These are phyloP conservation scores for Sebastolobus altivelis DNA, from an alignment of 2,797 vertebrate species.

Conservation along the genomic window DNA sequence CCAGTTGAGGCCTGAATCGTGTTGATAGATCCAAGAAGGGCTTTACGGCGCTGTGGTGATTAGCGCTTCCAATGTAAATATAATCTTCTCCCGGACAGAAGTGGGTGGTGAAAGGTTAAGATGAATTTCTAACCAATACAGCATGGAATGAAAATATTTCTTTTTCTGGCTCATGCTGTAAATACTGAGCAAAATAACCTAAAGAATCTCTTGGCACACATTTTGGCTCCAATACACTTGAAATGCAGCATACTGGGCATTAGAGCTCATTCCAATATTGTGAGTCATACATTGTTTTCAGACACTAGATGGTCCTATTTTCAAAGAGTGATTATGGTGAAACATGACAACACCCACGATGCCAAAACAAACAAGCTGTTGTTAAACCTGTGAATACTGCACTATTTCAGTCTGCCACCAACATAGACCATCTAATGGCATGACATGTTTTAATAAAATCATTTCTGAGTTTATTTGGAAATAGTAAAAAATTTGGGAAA, in stretches of 20 bases:
- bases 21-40: constrained; percentile 9
- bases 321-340: constrained; percentile 19
- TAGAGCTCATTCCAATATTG: constrained; percentile 1
- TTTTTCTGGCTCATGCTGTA: constrained; percentile 8
- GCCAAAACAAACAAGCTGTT: constrained; percentile 6
- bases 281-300: constrained; percentile 34
- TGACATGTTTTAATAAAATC: background rate
- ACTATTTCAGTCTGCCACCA: background rate
- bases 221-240: constrained; percentile 23
- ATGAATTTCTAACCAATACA: constrained; percentile 15
- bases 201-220: constrained; percentile 5
- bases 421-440: background rate
- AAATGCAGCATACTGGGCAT: background rate
- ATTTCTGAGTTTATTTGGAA: background rate
- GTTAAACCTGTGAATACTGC: background rate
- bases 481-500: background rate
- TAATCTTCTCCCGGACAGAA: background rate
- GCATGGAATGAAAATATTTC: background rate
- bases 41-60: constrained; percentile 7
- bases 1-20: constrained; percentile 5
- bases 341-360: constrained; percentile 18
- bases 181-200: constrained; percentile 22
- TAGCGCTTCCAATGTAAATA: constrained; percentile 18
- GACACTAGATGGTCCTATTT: constrained; percentile 12
- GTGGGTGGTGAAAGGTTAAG: constrained; percentile 1